phyloP scores from a whole-genome alignment of 92 coral and sea anemone species.

The Zoanthus sansibaricus region DNA sequence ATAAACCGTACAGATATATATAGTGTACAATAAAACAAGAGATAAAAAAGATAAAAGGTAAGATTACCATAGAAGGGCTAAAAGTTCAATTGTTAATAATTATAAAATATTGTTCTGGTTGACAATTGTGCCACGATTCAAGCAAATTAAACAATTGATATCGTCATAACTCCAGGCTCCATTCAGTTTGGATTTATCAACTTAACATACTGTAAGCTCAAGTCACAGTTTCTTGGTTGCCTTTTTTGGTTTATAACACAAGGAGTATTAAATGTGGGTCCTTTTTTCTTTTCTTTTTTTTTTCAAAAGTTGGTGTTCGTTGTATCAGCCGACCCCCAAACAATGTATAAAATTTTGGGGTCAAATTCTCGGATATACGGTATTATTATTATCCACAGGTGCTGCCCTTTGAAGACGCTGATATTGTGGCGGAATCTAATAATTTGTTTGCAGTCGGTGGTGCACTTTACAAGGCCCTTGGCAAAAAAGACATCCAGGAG shows the following conservation, averaged over 20 bases:
- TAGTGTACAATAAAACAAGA: neutral
- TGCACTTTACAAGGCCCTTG: constrained; percentile 27
- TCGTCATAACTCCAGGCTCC: neutral
- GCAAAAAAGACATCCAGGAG: constrained; percentile 18
- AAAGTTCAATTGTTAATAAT: neutral
- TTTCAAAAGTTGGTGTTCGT: neutral
- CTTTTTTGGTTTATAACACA: too few species aligned
- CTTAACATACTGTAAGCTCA: neutral
- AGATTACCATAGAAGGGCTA: neutral
- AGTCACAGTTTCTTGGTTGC: too few species aligned
- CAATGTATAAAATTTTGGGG: too few species aligned
- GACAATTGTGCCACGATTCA: neutral
- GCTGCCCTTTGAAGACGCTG: neutral
- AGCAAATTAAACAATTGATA: neutral
- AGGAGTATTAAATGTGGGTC: too few species aligned
- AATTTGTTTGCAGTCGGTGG: constrained; percentile 12
- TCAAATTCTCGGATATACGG: neutral
- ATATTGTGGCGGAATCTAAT: neutral
- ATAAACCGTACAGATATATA: neutral
- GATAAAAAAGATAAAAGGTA: neutral
- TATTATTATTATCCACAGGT: neutral
- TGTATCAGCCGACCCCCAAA: too few species aligned
- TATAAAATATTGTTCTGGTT: too few species aligned
- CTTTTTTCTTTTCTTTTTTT: too few species aligned
- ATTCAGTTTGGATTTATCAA: neutral